These are phyloP conservation scores for Lypha dubia DNA, from an alignment of 2,888 invertebrate species.

Conservation along the genomic window DNA sequence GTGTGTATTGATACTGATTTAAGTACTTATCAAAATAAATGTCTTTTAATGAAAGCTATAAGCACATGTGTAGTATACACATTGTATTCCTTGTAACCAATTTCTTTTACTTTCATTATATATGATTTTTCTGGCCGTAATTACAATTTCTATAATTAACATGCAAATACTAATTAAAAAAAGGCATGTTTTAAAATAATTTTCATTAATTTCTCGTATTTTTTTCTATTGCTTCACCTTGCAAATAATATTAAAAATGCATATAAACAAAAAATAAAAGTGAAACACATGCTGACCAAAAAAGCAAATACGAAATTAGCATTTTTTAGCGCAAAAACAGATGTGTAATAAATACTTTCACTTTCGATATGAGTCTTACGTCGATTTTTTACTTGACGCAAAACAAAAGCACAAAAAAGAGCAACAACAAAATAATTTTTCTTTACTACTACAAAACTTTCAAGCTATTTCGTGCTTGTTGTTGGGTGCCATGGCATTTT, in stretches of 20 bases:
- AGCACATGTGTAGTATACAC: not conserved
- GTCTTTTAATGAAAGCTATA: not conserved
- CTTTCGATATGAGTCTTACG: slow-evolving; percentile 62
- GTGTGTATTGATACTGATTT: too few relatives aligned
- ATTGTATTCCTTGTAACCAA: not conserved
- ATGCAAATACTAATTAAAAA: slow-evolving; percentile 57
- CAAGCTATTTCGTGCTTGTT: slow-evolving; percentile 54
- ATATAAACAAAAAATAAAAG: slow-evolving; percentile 40
- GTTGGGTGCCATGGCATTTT: slow-evolving; percentile 26
- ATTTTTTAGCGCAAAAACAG: slow-evolving; percentile 43
- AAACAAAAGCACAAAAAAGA: not conserved
- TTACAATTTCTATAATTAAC: slow-evolving; percentile 43
- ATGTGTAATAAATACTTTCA: slow-evolving; percentile 66
- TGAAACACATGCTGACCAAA: slow-evolving; percentile 68
- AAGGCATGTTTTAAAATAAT: slow-evolving; percentile 13
- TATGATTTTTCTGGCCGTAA: slow-evolving; percentile 17
- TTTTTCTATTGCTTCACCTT: not conserved
- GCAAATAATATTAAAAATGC: not conserved
- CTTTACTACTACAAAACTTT: slow-evolving; percentile 3
- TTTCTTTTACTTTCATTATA: slow-evolving; percentile 30
- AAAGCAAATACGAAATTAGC: slow-evolving; percentile 47
- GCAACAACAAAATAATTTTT: slow-evolving; percentile 13
- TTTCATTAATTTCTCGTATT: slow-evolving; percentile 41
- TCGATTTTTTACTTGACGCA: slow-evolving; percentile 25
- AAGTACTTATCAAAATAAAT: too few relatives aligned